phyloP scores from a whole-genome alignment of 2,888 invertebrate genomes.

The Pyralis farinalis region DNA sequence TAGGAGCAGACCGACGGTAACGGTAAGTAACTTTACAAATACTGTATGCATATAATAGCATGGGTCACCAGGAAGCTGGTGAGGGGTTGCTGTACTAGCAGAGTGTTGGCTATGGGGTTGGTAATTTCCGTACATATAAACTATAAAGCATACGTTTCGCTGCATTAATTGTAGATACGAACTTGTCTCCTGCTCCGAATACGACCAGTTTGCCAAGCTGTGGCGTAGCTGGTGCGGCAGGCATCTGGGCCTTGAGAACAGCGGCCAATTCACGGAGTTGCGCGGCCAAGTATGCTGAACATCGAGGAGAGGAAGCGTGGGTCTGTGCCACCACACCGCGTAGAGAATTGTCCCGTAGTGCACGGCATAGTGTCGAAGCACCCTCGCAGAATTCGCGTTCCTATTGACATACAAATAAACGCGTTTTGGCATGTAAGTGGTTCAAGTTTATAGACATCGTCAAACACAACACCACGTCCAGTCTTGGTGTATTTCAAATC shows the following conservation, averaged over 20 bases:
- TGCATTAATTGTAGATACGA: too few species aligned
- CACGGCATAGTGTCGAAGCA: conserved; percentile 86
- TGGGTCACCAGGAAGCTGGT: too few species aligned
- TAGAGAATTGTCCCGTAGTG: conserved; percentile 83
- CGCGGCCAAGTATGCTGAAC: conserved; percentile 89
- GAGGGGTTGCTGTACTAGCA: too few species aligned
- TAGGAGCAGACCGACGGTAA: too few species aligned
- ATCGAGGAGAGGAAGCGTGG: conserved; percentile 89
- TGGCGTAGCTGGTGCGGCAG: conserved; percentile 59
- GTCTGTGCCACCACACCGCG: conserved; percentile 89
- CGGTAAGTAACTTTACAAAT: too few species aligned
- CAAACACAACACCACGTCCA: too few species aligned
- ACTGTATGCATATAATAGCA: too few species aligned
- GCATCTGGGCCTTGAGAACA: conserved; percentile 49
- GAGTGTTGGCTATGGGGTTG: too few species aligned
- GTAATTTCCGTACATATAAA: too few species aligned
- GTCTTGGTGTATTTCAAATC: too few species aligned
- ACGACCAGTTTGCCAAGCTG: conserved; percentile 67
- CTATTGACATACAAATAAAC: conserved; percentile 48
- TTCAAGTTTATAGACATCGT: too few species aligned
- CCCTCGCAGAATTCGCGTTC: conserved; percentile 91
- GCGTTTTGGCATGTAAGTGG: neutral
- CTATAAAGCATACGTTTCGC: too few species aligned
- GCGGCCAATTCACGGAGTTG: conserved; percentile 65
- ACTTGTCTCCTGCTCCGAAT: conserved; percentile 76